Evolutionary conservation across 2,888 invertebrate genomes (phyloP).

Genomic region (Microplitis deprimator): DNA sequence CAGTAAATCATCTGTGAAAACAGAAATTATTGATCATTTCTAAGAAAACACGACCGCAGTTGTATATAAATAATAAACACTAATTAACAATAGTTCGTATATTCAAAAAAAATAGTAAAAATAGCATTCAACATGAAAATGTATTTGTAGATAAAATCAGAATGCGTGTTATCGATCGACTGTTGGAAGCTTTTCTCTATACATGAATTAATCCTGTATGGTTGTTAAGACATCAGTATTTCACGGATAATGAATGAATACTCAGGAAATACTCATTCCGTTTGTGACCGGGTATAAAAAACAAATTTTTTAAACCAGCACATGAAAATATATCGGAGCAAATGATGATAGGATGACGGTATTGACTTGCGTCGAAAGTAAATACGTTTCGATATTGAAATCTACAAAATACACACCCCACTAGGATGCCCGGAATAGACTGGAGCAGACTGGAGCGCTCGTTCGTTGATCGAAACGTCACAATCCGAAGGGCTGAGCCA

Average conservation of each 20-base stretch:
- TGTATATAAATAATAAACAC: too few relatives aligned
- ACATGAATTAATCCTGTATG: not conserved
- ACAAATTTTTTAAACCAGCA: not conserved
- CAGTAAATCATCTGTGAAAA: too few relatives aligned
- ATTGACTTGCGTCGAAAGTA: not conserved
- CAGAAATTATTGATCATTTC: too few relatives aligned
- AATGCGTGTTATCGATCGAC: not conserved
- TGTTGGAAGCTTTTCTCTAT: not conserved
- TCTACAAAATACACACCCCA: conserved; percentile 54
- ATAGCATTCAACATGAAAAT: not conserved
- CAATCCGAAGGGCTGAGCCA: conserved; percentile 57
- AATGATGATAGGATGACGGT: not conserved
- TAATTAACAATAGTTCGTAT: too few relatives aligned
- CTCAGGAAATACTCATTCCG: not conserved
- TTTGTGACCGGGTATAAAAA: not conserved
- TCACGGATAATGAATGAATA: not conserved
- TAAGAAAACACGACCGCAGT: too few relatives aligned
- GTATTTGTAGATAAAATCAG: not conserved
- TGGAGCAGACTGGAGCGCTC: conserved; percentile 66
- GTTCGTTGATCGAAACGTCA: conserved; percentile 51
- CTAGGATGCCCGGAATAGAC: conserved; percentile 70
- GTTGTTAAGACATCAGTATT: not conserved
- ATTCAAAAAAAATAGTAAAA: not conserved
- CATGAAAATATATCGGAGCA: not conserved
- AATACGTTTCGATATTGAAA: conserved; percentile 1